Conservation (phyloP, 2,888 invertebrate genomes). For the Drosophila niveifrons region DNA sequence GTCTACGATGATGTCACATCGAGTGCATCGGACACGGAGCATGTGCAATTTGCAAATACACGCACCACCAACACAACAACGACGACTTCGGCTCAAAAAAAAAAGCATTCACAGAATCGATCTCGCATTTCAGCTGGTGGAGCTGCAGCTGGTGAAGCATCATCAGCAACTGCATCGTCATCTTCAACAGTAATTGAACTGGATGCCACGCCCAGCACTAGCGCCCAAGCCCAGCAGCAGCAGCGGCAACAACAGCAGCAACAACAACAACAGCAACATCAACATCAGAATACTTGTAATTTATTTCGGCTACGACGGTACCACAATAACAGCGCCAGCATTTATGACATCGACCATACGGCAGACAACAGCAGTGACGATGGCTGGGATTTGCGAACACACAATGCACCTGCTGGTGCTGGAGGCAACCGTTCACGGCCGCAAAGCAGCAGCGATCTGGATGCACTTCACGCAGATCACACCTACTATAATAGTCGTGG, state of each 20-base stretch:
- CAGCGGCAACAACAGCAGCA: constrained; percentile 20
- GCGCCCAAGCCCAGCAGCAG: constrained; percentile 70
- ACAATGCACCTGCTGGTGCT: constrained; percentile 31
- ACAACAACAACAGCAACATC: constrained; percentile 8
- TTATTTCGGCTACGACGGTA: constrained; percentile 6
- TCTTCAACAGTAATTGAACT: constrained; percentile 59
- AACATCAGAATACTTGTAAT: constrained; percentile 11
- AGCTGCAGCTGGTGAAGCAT: constrained; percentile 21
- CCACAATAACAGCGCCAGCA: constrained; percentile 17
- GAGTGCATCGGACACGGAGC: constrained; percentile 82
- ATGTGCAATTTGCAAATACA: constrained; percentile 80
- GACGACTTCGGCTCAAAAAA: constrained; percentile 77
- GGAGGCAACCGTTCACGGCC: not conserved
- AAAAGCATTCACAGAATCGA: constrained; percentile 60
- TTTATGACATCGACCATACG: constrained; percentile 34
- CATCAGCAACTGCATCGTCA: constrained; percentile 35
- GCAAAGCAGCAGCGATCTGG: constrained; percentile 38
- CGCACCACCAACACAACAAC: constrained; percentile 82
- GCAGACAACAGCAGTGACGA: constrained; percentile 70
- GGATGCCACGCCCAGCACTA: constrained; percentile 75
- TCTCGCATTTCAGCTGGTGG: constrained; percentile 19
- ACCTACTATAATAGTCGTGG: constrained; percentile 67
- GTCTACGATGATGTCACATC: constrained; percentile 78
- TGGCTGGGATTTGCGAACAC: constrained; percentile 71
- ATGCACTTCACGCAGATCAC: constrained; percentile 55